A percentile compares a stretch with the other conserved stretches of the same genome.
These are phyloP conservation scores for Tursiops truncatus DNA, from an alignment of 2,113 vertebrate species.

Conservation along the genomic window DNA sequence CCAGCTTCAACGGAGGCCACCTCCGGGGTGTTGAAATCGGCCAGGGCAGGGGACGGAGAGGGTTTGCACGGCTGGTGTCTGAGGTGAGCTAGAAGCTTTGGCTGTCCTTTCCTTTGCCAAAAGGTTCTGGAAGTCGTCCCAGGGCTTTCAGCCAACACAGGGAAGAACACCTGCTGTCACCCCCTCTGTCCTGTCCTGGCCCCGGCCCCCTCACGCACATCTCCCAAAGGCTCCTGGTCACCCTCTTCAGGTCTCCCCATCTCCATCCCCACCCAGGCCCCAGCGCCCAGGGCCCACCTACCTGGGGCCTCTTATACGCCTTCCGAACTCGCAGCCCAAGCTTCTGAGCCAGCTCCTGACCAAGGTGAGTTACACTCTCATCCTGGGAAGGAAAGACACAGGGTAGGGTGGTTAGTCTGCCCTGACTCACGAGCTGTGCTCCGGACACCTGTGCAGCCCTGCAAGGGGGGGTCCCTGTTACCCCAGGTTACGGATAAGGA, in stretches of 20 bases:
- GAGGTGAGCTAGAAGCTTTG: neutral
- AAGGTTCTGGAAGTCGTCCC: neutral
- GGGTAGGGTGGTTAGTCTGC: neutral
- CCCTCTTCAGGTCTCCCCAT: neutral
- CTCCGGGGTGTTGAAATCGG: accelerated
- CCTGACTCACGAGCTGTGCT: accelerated
- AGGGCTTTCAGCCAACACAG: conserved; percentile 11
- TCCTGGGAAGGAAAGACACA: conserved; percentile 83
- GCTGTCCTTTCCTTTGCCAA: neutral
- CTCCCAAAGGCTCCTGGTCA: neutral
- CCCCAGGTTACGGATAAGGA: neutral
- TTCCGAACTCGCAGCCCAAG: conserved; percentile 91
- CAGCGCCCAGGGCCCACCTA: conserved; percentile 68
- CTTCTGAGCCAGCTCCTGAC: conserved; percentile 91
- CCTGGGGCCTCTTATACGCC: conserved; percentile 91
- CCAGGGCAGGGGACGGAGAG: neutral
- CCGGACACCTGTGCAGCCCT: neutral
- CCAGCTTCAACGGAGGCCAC: neutral
- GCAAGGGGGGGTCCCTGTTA: too few species aligned
- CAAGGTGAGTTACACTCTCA: conserved; percentile 91
- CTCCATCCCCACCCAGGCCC: accelerated
- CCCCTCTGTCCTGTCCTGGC: neutral
- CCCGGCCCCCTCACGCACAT: neutral
- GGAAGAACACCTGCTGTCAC: neutral
- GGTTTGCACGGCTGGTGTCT: neutral